These are phyloP conservation scores for Mizuhopecten yessoensis DNA, from an alignment of 1,140 invertebrate genomes.

Conservation along the genomic window DNA sequence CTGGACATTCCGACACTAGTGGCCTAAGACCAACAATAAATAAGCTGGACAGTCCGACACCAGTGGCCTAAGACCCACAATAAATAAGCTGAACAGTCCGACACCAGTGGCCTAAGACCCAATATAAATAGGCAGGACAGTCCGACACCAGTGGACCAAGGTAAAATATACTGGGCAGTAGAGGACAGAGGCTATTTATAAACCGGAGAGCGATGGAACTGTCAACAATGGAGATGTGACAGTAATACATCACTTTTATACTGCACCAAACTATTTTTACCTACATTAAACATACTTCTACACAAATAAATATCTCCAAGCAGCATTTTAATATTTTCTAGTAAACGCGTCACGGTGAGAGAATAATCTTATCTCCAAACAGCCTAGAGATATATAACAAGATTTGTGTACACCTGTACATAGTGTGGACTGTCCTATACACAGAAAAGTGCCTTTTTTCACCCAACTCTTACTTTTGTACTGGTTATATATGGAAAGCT, in stretches of 20 bases:
- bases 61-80: too few relatives aligned
- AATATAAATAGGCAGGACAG: too few relatives aligned
- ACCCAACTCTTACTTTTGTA: neutral
- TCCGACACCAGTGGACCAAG: too few relatives aligned
- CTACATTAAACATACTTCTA: neutral
- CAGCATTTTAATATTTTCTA: neutral
- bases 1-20: too few relatives aligned
- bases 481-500: neutral
- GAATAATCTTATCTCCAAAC: neutral
- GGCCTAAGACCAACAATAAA: too few relatives aligned
- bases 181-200: too few relatives aligned
- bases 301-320: neutral
- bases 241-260: neutral
- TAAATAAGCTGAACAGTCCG: too few relatives aligned
- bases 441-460: neutral
- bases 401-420: neutral
- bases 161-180: neutral
- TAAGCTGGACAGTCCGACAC: too few relatives aligned
- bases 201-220: too few relatives aligned
- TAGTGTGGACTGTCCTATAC: neutral
- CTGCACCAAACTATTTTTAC: neutral
- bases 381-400: neutral
- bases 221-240: neutral
- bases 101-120: too few relatives aligned
- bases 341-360: neutral